These are phyloP conservation scores for Eupeodes latifasciatus DNA, from an alignment of 2,888 invertebrate species.

Conservation along the genomic window DNA sequence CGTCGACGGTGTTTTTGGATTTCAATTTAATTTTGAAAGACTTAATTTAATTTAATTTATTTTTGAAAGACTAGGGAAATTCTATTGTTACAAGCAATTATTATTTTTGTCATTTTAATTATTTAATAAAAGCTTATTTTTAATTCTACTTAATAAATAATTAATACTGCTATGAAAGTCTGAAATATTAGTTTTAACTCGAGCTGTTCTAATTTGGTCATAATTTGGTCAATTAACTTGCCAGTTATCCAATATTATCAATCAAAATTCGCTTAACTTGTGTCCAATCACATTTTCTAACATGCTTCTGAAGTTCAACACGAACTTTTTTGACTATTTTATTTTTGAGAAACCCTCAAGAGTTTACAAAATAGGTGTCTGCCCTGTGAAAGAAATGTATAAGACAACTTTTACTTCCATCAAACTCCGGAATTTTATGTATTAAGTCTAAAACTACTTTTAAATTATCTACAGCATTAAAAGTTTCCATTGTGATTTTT, in stretches of 20 bases:
- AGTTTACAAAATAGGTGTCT: not conserved
- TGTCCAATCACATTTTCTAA: not conserved
- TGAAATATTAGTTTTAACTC: not conserved
- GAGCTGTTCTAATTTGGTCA: not conserved
- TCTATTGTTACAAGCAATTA: too few relatives aligned
- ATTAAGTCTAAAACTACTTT: not conserved
- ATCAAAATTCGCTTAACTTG: not conserved
- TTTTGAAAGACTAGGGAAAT: not conserved
- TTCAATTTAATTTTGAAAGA: not conserved
- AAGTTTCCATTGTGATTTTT: not conserved
- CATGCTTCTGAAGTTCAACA: not conserved
- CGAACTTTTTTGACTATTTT: not conserved
- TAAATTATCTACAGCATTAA: not conserved
- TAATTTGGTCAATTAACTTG: not conserved
- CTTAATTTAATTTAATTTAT: not conserved
- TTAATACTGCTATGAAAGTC: not conserved
- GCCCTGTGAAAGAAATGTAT: not conserved
- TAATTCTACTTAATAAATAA: not conserved
- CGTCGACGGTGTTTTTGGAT: not conserved
- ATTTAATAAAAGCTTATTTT: slow-evolving; percentile 1
- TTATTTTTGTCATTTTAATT: not conserved
- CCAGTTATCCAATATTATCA: not conserved
- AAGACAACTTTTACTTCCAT: not conserved
- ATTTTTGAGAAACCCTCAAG: not conserved
- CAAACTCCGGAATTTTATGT: not conserved